Evolutionary conservation across 2,888 invertebrate species (phyloP), one percentile per base, ranked within the genome.

Genomic region (Junonia oenone): DNA sequence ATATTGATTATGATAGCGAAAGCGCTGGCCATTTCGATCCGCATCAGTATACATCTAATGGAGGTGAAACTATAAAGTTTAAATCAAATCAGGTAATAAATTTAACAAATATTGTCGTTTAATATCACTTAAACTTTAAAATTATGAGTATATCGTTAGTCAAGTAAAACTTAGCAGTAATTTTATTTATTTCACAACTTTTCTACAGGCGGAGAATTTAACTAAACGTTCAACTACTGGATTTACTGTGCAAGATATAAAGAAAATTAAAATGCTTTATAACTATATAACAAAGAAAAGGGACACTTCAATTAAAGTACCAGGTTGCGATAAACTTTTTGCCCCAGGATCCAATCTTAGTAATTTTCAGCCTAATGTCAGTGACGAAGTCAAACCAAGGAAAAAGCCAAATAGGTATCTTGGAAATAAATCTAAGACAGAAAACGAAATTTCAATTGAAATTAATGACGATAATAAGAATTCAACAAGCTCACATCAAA

Each of bases 211-310:
- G 11, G n/a, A n/a, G 4, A 33, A n/a, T 33, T 33, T 33, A 11
- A n/a, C 31, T 33, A 4, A 33, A 33, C 4, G n/a, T n/a, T 33
- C n/a, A 43, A 13, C 2, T n/a, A 26, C 6, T 2, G 43, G 22
- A 0, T 38, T 45, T 9, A 38, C 27, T 26, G 0, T 17, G 2
- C 60, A 9, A 4, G 85, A 86, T 50, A 62, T 82, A 22, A 56
- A 61, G 43, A 86, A 86, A 72, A 70, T 86, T 55, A 68, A 68
- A 63, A 76, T 78, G 75, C 63, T 85, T 0, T 85, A 86, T 50
- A 78, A 76, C 45, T 75, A 65, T 14, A 75, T 80, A 6, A 63
- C 68, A 2, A 71, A 60, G 50, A 71, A 73, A 37, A 66, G 63
- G 37, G 22, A 27, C 17, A 52, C 50, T 31, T 50, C 51, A 11